Conservation (phyloP, 92 coral and sea anemone species). For the Metridium senile region DNA sequence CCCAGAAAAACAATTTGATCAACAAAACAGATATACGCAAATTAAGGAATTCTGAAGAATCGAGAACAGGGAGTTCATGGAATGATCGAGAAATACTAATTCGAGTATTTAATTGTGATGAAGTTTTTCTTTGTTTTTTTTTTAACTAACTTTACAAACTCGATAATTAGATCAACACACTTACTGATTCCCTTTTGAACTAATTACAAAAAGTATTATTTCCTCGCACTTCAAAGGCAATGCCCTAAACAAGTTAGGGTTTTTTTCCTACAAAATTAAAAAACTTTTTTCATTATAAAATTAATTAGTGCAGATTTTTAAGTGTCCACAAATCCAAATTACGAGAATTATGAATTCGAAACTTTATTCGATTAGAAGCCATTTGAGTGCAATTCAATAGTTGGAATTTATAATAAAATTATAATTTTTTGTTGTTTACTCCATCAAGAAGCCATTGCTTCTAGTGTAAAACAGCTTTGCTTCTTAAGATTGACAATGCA, state of each 20-base stretch:
- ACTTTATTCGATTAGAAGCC: background rate
- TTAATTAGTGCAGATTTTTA: too few species aligned
- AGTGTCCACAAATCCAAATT: background rate
- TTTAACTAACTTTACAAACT: conserved; percentile 11
- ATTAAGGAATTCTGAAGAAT: background rate
- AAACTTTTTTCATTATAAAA: background rate
- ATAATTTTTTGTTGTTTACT: too few species aligned
- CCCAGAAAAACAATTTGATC: background rate
- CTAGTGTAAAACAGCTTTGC: too few species aligned
- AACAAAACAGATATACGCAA: background rate
- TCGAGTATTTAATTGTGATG: conserved; percentile 7
- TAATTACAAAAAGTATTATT: conserved; percentile 9
- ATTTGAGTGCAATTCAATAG: background rate
- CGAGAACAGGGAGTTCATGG: background rate
- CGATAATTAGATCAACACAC: conserved; percentile 17
- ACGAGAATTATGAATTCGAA: too few species aligned
- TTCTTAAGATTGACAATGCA: too few species aligned
- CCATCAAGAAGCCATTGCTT: too few species aligned
- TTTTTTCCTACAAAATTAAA: background rate
- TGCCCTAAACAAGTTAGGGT: background rate
- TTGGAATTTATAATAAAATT: too few species aligned
- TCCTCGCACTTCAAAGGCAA: background rate
- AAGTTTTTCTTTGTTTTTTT: conserved; percentile 8
- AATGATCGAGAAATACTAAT: background rate
- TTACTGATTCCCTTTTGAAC: background rate